Evolutionary conservation across 1,140 invertebrate genomes (phyloP).

Genomic region (Bilobella aurantiaca): DNA sequence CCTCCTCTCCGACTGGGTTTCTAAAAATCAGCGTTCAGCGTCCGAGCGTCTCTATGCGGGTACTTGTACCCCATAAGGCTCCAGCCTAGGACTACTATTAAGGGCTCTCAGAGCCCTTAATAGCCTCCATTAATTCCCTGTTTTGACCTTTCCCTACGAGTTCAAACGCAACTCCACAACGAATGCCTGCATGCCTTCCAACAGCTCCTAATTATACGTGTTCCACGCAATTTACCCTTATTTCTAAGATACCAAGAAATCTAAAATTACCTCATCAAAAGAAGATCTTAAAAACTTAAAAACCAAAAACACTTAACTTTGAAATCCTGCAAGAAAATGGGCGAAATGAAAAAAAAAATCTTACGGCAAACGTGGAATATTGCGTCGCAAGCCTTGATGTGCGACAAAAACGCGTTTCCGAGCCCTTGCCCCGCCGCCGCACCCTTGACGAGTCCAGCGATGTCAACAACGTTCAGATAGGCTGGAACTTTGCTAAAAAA

Average conservation of each 20-base stretch:
- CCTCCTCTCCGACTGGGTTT: too few relatives aligned
- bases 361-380: constrained; percentile 94
- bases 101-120: too few relatives aligned
- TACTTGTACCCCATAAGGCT: too few relatives aligned
- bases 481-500: constrained; percentile 87
- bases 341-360: constrained; percentile 40
- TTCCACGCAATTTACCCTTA: not conserved
- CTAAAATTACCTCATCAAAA: constrained; percentile 9
- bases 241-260: not conserved
- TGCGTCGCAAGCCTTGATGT: constrained; percentile 98
- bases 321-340: not conserved
- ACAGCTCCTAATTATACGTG: not conserved
- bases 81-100: too few relatives aligned
- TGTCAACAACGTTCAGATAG: constrained; percentile 93
- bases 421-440: constrained; percentile 95
- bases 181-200: constrained; percentile 2
- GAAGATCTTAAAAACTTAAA: constrained; percentile 9
- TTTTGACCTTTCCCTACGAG: constrained; percentile 7
- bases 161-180: not conserved
- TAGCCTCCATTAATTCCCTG: constrained; percentile 8
- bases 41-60: too few relatives aligned
- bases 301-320: not conserved
- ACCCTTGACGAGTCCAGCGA: constrained; percentile 95
- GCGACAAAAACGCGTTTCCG: constrained; percentile 96
- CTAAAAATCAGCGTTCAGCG: too few relatives aligned